phyloP scores from a whole-genome alignment of 2,888 invertebrate genomes.

The Eurois occulta region DNA sequence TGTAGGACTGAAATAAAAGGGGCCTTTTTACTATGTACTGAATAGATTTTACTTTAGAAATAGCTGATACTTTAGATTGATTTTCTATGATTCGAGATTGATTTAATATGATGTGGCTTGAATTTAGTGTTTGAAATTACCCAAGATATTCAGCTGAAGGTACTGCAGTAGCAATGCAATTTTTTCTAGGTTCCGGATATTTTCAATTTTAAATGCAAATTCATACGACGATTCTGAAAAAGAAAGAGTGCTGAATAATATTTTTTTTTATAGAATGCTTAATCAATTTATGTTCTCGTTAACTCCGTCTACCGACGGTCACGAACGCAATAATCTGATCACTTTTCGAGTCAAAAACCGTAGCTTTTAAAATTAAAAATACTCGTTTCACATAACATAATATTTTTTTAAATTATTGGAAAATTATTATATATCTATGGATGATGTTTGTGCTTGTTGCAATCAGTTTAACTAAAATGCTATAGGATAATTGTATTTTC shows the following conservation, averaged over 20 bases:
- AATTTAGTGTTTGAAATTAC: neutral
- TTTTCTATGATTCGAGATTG: neutral
- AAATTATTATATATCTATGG: too few relatives aligned
- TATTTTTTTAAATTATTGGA: too few relatives aligned
- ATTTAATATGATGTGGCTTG: neutral
- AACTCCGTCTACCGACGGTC: neutral
- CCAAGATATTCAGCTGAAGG: neutral
- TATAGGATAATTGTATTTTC: too few relatives aligned
- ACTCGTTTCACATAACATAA: too few relatives aligned
- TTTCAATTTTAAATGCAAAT: too few relatives aligned
- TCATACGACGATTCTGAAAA: neutral
- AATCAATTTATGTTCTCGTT: neutral
- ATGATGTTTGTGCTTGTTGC: too few relatives aligned
- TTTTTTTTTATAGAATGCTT: neutral
- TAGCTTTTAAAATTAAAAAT: too few relatives aligned
- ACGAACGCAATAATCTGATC: neutral
- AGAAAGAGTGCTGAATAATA: neutral
- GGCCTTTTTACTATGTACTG: constrained; percentile 14
- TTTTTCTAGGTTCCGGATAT: neutral
- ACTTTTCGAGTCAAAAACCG: neutral
- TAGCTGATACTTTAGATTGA: neutral
- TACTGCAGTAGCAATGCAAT: neutral
- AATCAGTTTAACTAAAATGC: too few relatives aligned
- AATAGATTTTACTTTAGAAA: neutral
- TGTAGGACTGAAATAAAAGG: constrained; percentile 19